These are phyloP conservation scores for Salpingus planirostris DNA, from an alignment of 2,888 invertebrate genomes.

Conservation along the genomic window DNA sequence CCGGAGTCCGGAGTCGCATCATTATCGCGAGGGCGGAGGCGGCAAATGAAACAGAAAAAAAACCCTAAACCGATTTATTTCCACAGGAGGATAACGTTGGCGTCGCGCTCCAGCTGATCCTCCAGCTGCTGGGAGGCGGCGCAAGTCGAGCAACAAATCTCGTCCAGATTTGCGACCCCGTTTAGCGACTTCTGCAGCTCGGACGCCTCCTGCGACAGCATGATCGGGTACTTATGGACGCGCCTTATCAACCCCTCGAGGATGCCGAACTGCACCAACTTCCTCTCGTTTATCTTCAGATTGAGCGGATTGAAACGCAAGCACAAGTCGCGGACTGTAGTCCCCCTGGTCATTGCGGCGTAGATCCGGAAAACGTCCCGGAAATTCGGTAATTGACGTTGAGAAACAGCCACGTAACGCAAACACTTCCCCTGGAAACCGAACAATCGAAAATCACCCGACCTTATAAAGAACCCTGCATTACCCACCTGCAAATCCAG, in stretches of 20 bases:
- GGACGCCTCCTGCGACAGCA: constrained; percentile 25
- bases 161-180: constrained; percentile 74
- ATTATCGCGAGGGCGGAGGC: too few species aligned
- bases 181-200: constrained; percentile 61
- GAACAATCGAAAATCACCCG: too few species aligned
- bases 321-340: constrained; percentile 61
- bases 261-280: constrained; percentile 80
- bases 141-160: constrained; percentile 81
- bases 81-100: constrained; percentile 73
- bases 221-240: constrained; percentile 56
- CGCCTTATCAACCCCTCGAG: constrained; percentile 74
- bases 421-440: constrained; percentile 38
- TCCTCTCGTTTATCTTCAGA: constrained; percentile 68
- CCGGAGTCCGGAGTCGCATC: too few species aligned
- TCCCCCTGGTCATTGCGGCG: constrained; percentile 60
- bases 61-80: too few species aligned
- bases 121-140: constrained; percentile 67
- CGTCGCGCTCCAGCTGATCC: constrained; percentile 74
- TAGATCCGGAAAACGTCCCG: constrained; percentile 55
- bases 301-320: constrained; percentile 61
- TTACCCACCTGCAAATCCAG: constrained; percentile 40
- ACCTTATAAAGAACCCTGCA: too few species aligned
- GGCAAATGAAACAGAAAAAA: too few species aligned
- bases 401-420: constrained; percentile 33
- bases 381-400: constrained; percentile 44